Evolutionary conservation across 2,888 invertebrate species (phyloP), one percentile per base, ranked within the genome.

Genomic region (Homarus gammarus): DNA sequence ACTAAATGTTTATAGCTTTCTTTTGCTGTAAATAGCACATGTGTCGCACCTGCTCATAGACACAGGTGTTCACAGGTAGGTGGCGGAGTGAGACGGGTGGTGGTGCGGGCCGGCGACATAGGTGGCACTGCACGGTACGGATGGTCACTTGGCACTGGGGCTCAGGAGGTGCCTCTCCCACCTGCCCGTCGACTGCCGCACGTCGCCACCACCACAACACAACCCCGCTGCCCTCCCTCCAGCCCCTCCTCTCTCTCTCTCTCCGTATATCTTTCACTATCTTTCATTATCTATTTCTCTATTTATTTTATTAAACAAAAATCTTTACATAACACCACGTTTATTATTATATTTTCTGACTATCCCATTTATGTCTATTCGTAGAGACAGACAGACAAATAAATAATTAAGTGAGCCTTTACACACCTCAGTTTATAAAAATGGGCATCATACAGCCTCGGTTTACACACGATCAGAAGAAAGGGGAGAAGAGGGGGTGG

Each of bases 111-210:
- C 31, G 72, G n/a, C 12, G 83, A 70, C 72, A 72, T 86, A 86
- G 86, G 82, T 72, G 82, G 87, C 75, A 87, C 82, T 75, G 87
- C 31, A 82, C 87, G 82, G 72, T 64, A 68, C 87, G 87, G 82
- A 40, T 61, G 82, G 87, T 87, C 77, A 87, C 82, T 87, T 87
- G 77, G 87, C 87, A 87, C 87, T 87, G 87, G 27, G 61, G 85
- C 49, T 64, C 22, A 44, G 64, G 77, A 61, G 64, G 49, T 44
- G 27, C 49, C 72, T 38, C 79, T 22, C 78, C 78, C 56, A 70
- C 78, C 84, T 68, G 44, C 70, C 38, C 44, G 38, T 70, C 79
- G 51, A 33, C 56, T 56, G 72, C 70, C 89, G 70, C 89, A 61
- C 83, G 40, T 79, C 61, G 38, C 40, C 51, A 51, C 6, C 61